These are phyloP conservation scores for Dasypolia templi DNA, from an alignment of 2,888 invertebrate genomes.

Conservation along the genomic window DNA sequence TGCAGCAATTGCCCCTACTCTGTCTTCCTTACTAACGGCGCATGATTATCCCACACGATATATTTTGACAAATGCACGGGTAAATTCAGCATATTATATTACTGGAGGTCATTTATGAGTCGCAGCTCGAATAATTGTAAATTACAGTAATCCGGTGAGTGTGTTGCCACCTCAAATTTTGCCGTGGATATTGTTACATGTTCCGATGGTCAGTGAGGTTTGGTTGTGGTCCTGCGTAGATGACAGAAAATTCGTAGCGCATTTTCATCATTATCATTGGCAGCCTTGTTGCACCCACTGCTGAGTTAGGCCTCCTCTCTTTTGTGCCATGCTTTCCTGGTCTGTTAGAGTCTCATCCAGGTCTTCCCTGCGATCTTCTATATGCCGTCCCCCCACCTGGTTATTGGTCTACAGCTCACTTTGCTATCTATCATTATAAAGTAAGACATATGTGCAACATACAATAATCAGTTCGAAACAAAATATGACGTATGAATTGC, in stretches of 20 bases:
- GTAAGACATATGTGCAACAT: not conserved
- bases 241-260: not conserved
- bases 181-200: not conserved
- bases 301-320: not conserved
- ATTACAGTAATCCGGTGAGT: constrained; percentile 16
- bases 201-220: not conserved
- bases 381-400: not conserved
- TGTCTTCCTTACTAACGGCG: constrained; percentile 44
- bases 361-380: not conserved
- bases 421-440: not conserved
- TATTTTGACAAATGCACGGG: constrained; percentile 55
- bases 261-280: not conserved
- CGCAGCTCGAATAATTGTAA: constrained; percentile 14
- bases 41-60: constrained; percentile 55
- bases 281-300: not conserved
- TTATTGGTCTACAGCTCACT: not conserved
- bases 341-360: too few species aligned
- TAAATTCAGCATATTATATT: constrained; percentile 32
- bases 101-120: constrained; percentile 37
- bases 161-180: constrained; percentile 8
- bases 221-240: not conserved
- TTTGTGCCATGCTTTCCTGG: not conserved
- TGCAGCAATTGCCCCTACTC: constrained; percentile 37
- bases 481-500: not conserved
- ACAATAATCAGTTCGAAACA: not conserved